Conservation (phyloP, 2,113 vertebrate genomes). For the Butastur rufipennis region DNA sequence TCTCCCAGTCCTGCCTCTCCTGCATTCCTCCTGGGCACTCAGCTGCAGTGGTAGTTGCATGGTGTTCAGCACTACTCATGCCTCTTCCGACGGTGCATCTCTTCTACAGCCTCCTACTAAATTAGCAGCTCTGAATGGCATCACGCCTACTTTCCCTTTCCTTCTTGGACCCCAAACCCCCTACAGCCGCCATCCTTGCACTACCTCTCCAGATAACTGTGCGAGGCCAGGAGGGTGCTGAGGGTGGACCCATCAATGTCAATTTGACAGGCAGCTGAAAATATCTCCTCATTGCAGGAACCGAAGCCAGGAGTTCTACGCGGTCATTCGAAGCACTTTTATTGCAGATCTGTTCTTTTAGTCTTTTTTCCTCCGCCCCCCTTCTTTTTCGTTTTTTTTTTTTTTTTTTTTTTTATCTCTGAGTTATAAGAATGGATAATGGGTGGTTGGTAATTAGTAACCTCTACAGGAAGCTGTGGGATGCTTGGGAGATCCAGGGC, state of each 20-base stretch:
- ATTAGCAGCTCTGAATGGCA: neutral
- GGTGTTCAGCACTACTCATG: neutral
- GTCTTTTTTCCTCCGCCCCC: accelerated
- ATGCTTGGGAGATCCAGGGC: neutral
- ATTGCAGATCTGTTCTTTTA: neutral
- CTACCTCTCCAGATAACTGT: neutral
- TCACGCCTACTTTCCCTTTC: neutral
- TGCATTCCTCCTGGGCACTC: slow-evolving; percentile 14
- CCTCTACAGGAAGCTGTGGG: neutral
- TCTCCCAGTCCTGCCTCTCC: neutral
- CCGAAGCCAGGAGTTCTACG: neutral
- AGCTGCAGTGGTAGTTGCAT: neutral
- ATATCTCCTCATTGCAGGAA: neutral
- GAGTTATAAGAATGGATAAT: neutral
- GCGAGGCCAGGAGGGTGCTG: neutral
- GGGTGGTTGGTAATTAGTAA: neutral
- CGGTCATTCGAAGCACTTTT: neutral
- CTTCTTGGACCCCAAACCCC: neutral
- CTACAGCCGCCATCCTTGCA: neutral
- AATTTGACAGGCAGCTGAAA: neutral
- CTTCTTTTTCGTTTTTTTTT: no score
- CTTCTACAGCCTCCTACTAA: neutral
- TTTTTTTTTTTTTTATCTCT: neutral
- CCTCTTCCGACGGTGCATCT: neutral
- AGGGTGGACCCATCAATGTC: neutral